phyloP scores from a whole-genome alignment of 1,140 invertebrate species.

The Mercenaria mercenaria region DNA sequence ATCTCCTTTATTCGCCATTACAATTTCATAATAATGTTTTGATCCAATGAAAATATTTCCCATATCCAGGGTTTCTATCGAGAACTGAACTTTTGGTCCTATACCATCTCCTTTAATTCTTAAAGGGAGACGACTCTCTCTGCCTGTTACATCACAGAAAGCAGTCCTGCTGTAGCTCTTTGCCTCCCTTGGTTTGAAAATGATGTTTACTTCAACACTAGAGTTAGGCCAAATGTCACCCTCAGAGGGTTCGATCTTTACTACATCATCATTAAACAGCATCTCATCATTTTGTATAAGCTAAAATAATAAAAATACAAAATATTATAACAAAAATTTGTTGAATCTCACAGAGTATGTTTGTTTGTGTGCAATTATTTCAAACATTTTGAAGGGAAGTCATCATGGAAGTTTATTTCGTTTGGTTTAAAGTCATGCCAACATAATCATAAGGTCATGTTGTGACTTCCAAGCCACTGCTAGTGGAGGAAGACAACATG shows the following conservation, averaged over 20 bases:
- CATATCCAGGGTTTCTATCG: slow-evolving; percentile 84
- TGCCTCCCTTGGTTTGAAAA: slow-evolving; percentile 85
- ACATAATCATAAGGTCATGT: no score
- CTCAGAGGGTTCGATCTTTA: slow-evolving; percentile 86
- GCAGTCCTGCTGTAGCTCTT: slow-evolving; percentile 83
- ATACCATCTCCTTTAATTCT: slow-evolving; percentile 84
- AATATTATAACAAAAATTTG: no score
- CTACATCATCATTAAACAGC: slow-evolving; percentile 84
- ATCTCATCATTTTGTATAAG: slow-evolving; percentile 81
- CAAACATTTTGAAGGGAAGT: no score
- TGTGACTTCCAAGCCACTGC: no score
- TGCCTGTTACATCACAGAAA: slow-evolving; percentile 86
- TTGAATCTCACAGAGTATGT: no score
- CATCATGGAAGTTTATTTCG: no score
- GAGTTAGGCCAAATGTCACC: slow-evolving; percentile 86
- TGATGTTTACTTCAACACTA: slow-evolving; percentile 81
- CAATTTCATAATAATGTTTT: slow-evolving; percentile 85
- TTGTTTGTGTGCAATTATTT: no score
- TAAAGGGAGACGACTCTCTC: slow-evolving; percentile 84
- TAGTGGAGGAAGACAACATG: no score
- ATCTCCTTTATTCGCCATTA: slow-evolving; percentile 86
- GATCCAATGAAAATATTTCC: slow-evolving; percentile 86
- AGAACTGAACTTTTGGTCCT: slow-evolving; percentile 85
- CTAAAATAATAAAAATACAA: slow-evolving; percentile 74
- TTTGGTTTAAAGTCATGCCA: no score